phyloP scores from a whole-genome alignment of 2,113 vertebrate species.

The Callocephalon fimbriatum region DNA sequence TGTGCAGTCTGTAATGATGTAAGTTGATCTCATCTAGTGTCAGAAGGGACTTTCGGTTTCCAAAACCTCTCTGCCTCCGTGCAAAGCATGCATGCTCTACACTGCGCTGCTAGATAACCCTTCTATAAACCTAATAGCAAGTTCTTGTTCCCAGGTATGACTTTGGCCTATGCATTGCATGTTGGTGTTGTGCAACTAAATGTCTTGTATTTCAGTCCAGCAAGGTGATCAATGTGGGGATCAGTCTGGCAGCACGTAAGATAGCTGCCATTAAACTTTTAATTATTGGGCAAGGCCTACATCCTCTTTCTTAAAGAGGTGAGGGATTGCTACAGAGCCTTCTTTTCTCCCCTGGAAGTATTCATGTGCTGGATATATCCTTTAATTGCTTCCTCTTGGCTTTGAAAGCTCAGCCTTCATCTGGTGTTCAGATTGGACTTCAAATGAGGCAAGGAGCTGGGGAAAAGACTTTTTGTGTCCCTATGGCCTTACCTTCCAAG shows the following conservation, averaged over 20 bases:
- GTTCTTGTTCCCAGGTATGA: not conserved
- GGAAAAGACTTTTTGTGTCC: not conserved
- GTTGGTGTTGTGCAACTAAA: not conserved
- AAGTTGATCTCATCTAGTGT: not conserved
- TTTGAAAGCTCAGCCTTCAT: not conserved
- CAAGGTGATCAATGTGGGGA: not conserved
- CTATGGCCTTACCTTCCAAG: not conserved
- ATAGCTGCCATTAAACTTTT: not conserved
- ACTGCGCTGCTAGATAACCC: not conserved
- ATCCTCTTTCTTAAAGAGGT: not conserved
- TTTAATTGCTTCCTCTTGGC: not conserved
- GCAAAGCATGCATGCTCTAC: accelerated
- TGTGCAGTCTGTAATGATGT: not conserved
- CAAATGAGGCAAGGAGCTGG: not conserved
- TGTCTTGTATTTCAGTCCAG: not conserved
- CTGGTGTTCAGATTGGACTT: not conserved
- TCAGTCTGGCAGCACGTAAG: not conserved
- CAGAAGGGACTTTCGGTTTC: not conserved
- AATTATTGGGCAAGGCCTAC: not conserved
- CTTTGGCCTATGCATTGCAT: not conserved
- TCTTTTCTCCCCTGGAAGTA: not conserved
- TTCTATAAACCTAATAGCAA: not conserved
- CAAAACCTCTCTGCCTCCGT: not conserved
- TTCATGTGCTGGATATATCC: not conserved
- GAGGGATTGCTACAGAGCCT: not conserved